Conservation (phyloP, 2,888 invertebrate genomes). For the Cosmia pyralina region DNA sequence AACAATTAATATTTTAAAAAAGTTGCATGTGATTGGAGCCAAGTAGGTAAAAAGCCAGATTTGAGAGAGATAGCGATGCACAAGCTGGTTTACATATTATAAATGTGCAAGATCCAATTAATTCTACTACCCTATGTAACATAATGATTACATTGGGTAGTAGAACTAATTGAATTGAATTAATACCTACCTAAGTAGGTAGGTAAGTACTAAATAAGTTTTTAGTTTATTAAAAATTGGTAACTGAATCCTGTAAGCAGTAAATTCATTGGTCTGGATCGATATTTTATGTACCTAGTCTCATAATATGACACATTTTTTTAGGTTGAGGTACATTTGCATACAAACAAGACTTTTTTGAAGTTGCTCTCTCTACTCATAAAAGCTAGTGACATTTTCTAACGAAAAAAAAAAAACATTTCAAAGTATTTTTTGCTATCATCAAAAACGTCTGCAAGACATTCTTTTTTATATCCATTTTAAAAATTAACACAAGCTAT, state of each 20-base stretch:
- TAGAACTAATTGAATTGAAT: too few species aligned
- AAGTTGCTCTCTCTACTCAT: not conserved
- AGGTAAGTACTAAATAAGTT: too few species aligned
- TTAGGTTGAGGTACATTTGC: not conserved
- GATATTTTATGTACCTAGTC: not conserved
- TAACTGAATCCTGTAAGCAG: not conserved
- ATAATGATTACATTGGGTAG: too few species aligned
- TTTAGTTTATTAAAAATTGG: not conserved
- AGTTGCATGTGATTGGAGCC: not conserved
- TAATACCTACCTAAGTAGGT: not conserved
- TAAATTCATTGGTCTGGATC: not conserved
- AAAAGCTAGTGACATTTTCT: conserved; percentile 3
- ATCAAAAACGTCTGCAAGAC: conserved; percentile 9
- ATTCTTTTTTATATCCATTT: conserved; percentile 20
- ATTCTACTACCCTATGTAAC: too few species aligned
- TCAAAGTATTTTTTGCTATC: not conserved
- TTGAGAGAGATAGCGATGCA: not conserved
- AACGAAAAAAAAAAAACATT: not conserved
- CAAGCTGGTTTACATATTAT: not conserved
- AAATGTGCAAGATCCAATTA: not conserved
- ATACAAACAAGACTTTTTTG: conserved; percentile 17
- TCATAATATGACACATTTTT: not conserved
- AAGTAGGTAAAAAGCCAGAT: not conserved
- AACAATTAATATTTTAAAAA: not conserved
- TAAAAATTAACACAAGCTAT: conserved; percentile 22